Evolutionary conservation across 1,140 invertebrate genomes (phyloP).

Genomic region (Anastrepha obliqua): DNA sequence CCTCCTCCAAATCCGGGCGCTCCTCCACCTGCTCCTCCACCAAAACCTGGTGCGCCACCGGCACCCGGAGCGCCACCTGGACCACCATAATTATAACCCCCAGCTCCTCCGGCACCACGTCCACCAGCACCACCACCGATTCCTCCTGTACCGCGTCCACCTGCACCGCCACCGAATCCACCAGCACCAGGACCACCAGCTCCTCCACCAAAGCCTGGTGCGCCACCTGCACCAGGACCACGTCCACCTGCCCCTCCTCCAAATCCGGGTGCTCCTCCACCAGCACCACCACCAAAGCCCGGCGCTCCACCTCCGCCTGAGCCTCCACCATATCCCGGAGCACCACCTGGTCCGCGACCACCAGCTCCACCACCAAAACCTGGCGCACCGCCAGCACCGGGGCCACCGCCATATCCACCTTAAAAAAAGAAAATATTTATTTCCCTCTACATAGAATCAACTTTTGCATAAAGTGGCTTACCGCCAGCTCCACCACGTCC

Average conservation of each 20-base stretch:
- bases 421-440: not conserved
- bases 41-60: slow-evolving; percentile 61
- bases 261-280: slow-evolving; percentile 61
- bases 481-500: slow-evolving; percentile 61
- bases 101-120: slow-evolving; percentile 8
- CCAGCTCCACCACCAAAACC: slow-evolving; percentile 63
- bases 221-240: slow-evolving; percentile 65
- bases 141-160: slow-evolving; percentile 56
- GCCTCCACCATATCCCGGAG: slow-evolving; percentile 66
- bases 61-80: slow-evolving; percentile 53
- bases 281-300: slow-evolving; percentile 59
- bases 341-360: slow-evolving; percentile 63
- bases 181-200: slow-evolving; percentile 69
- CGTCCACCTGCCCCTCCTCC: slow-evolving; percentile 72
- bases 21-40: slow-evolving; percentile 70
- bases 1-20: not conserved
- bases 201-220: slow-evolving; percentile 73
- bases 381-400: slow-evolving; percentile 71
- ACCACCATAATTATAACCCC: not conserved
- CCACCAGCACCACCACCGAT: slow-evolving; percentile 22
- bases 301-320: slow-evolving; percentile 73
- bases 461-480: not conserved
- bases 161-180: slow-evolving; percentile 65
- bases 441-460: not conserved
- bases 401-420: slow-evolving; percentile 21